Evolutionary conservation across 2,888 invertebrate species (phyloP).

Genomic region (Leptogaster cylindrica): DNA sequence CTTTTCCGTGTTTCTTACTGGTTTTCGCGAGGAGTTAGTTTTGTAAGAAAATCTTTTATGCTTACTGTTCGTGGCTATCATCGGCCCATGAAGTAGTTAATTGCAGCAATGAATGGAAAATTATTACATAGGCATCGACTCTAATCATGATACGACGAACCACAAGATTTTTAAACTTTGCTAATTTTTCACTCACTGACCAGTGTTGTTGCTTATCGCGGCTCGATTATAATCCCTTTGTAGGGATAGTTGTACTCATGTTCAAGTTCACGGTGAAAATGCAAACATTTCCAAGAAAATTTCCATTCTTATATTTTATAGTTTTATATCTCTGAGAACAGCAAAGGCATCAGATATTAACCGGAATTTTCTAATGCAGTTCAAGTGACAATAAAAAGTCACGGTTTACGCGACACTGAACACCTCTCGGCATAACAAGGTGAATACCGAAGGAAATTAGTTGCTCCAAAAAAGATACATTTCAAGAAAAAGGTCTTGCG

Average conservation of each 20-base stretch:
- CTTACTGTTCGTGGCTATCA: constrained; percentile 39
- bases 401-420: constrained; percentile 21
- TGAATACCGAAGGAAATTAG: constrained; percentile 20
- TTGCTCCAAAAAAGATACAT: constrained; percentile 39
- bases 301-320: constrained; percentile 35
- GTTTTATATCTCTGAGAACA: neutral
- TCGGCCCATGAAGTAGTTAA: constrained; percentile 10
- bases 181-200: constrained; percentile 9
- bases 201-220: neutral
- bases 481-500: constrained; percentile 19
- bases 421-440: neutral
- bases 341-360: neutral
- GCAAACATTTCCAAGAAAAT: constrained; percentile 4
- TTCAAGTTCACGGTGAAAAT: constrained; percentile 35
- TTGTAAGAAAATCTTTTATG: neutral
- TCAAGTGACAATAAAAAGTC: constrained; percentile 27
- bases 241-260: constrained; percentile 6
- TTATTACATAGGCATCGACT: neutral
- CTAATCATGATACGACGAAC: constrained; percentile 12
- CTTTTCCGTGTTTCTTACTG: constrained; percentile 1
- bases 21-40: neutral
- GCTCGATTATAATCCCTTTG: neutral
- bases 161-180: neutral
- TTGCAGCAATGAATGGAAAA: constrained; percentile 28
- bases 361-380: neutral